Evolutionary conservation across 2,797 vertebrate genomes (phyloP), one percentile per base, ranked within the genome.

Genomic region (Syndactyla subalaris): DNA sequence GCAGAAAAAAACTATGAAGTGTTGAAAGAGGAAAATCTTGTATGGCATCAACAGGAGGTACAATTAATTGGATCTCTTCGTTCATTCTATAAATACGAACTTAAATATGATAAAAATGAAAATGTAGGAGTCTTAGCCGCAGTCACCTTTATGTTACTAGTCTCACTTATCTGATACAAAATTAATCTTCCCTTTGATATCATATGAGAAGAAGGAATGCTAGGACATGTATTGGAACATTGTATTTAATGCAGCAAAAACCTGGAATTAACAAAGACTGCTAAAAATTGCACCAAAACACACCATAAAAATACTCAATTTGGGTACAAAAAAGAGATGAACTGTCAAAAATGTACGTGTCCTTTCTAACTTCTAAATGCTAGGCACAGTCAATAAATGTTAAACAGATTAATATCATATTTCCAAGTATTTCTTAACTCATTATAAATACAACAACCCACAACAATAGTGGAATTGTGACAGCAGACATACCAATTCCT

Each of bases 61-160:
- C 74, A 95, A 92, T 94, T 97, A 96, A 96, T 94, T 93, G 88
- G 92, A 92, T 90, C 70, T 92, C 89, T 90, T 94, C 19, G n/a
- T 80, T 96, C 81, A 81, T 88, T 92, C 95, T 80, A 94, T 90
- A 96, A 95, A 95, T 96, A 96, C 15, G 76, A 75, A 52, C 66
- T 84, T 85, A 92, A 92, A 91, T 32, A 77, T 19, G 26, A 92
- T 73, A 89, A 94, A 96, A 96, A 94, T 29, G 73, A 92, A 91
- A 93, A 91, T 61, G 95, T 91, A 94, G 93, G 91, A 84, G 89
- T 89, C 68, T 74, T 39, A 89, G 55, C 75, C 91, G n/a, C 59
- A 89, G 76, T 85, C 66, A 94, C 93, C 85, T 94, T 93, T 92
- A 78, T 92, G 52, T 73, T 91, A 88, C 62, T 85, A 81, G 70